Evolutionary conservation across 2,888 invertebrate genomes (phyloP).

Genomic region (Harpagoxenus sublaevis): DNA sequence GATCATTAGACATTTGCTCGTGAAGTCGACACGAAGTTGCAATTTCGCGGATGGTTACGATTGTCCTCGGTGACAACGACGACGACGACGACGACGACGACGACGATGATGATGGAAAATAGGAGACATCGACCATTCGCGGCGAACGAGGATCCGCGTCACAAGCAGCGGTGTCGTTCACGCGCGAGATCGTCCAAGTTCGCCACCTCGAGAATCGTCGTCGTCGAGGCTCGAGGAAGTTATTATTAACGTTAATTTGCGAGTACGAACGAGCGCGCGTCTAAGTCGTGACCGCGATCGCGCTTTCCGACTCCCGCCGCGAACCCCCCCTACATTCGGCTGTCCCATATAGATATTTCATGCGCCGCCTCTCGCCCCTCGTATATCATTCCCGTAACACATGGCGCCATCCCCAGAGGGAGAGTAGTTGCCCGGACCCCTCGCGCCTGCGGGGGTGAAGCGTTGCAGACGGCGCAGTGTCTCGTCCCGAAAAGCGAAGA

Average conservation of each 20-base stretch:
- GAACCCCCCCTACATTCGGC: slow-evolving; percentile 30
- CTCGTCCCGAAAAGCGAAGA: slow-evolving; percentile 71
- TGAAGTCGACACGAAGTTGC: background rate
- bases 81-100: slow-evolving; percentile 23
- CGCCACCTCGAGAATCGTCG: slow-evolving; percentile 22
- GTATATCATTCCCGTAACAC: slow-evolving; percentile 83
- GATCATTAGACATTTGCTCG: slow-evolving; percentile 44
- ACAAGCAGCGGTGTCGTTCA: slow-evolving; percentile 20
- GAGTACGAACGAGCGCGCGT: slow-evolving; percentile 34
- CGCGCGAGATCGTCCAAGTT: slow-evolving; percentile 29
- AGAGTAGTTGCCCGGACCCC: slow-evolving; percentile 54
- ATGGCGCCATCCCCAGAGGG: slow-evolving; percentile 77
- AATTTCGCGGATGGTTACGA: slow-evolving; percentile 12
- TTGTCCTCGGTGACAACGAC: slow-evolving; percentile 24
- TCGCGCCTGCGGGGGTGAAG: slow-evolving; percentile 60
- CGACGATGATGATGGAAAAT: slow-evolving; percentile 13
- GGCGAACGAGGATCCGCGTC: slow-evolving; percentile 45
- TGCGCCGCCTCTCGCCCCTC: slow-evolving; percentile 69
- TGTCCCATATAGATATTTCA: slow-evolving; percentile 67
- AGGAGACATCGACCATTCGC: slow-evolving; percentile 5
- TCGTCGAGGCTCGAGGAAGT: slow-evolving; percentile 40
- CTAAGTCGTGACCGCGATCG: slow-evolving; percentile 42
- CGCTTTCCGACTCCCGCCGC: background rate
- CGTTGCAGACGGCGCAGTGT: slow-evolving; percentile 46
- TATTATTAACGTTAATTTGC: slow-evolving; percentile 66